These are phyloP conservation scores for Antennarius maculatus DNA, from an alignment of 2,797 vertebrate species.

Conservation along the genomic window DNA sequence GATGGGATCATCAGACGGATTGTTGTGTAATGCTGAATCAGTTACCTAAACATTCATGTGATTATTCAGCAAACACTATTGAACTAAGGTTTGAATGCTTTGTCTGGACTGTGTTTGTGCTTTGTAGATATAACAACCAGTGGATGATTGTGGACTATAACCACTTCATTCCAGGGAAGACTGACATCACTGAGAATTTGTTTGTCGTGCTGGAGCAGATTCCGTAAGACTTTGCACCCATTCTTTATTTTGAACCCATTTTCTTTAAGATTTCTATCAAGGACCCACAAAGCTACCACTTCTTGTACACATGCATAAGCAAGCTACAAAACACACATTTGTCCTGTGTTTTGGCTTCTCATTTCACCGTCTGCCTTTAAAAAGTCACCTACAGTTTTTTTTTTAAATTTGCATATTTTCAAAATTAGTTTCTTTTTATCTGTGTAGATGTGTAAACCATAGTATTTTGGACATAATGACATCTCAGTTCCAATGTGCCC, in stretches of 20 bases:
- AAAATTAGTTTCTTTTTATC: too few species aligned
- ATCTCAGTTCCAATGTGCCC: too few species aligned
- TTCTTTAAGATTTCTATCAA: neutral
- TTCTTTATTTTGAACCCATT: constrained; percentile 10
- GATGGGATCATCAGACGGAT: constrained; percentile 5
- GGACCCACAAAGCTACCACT: neutral
- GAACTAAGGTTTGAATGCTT: neutral
- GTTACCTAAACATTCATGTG: constrained; percentile 2
- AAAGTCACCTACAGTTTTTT: neutral
- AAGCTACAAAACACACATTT: too few species aligned
- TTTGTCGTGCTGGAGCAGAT: constrained; percentile 93
- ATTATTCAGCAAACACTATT: neutral
- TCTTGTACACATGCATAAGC: neutral
- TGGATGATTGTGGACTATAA: constrained; percentile 99
- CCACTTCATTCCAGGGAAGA: constrained; percentile 77
- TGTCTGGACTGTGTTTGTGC: constrained; percentile 15
- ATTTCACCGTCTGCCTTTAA: neutral
- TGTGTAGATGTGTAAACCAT: too few species aligned
- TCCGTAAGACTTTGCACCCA: constrained; percentile 84
- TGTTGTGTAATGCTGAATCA: constrained; percentile 19
- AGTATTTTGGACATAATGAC: too few species aligned
- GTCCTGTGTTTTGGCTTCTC: too few species aligned
- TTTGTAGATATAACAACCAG: constrained; percentile 93
- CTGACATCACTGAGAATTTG: constrained; percentile 63
- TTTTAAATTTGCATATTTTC: too few species aligned